Base-by-base conservation (phyloP, 2,113 vertebrate genomes). In the Plestiodon gilberti region DNA sequence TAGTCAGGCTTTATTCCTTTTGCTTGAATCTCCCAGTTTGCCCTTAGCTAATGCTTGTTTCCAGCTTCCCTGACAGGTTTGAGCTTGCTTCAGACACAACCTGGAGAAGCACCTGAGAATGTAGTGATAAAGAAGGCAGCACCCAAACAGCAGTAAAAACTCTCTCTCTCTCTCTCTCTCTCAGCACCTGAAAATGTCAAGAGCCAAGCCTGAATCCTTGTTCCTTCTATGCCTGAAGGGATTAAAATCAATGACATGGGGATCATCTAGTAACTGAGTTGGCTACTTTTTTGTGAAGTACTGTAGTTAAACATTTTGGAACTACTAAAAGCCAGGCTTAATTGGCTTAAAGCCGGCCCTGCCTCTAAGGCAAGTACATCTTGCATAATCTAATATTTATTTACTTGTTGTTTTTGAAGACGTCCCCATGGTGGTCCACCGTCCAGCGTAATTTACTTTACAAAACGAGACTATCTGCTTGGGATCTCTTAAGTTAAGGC, bases 11-110 rank as follows among this genome's bases (percentile, higher is more conserved):
- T 70, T 78, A 43, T 55, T 1, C 28, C 28, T 64, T 78, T 62
- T 48, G 25, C 43, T 57, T 57, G 33, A 33, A n/a, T 69, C 22
- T 61, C 52, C 35, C 15, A 43, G 30, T 73, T 73, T 30, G 52
- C 43, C 6, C 25, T 64, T 38, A 15, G 40, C 61, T 52, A 65
- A 64, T 38, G 43, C 78, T 22, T 64, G 33, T 52, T 30, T 52
- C 25, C 30, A 52, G 7, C n/a, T 35, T 22, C 38, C 17, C 35
- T 28, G 25, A 59, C 81, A 84, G 59, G 70, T 43, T 57, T 88
- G 22, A 81, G 70, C 87, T 88, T 75, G 82, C 20, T 84, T 75
- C 14, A n/a, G 33, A 69, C 8, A 8, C 43, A 35, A 20, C 35
- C 13, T 25, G 14, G 28, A 55, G 64, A 8, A 59, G 33, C 35